Evolutionary conservation across 2,888 invertebrate species (phyloP), one percentile per base, ranked within the genome.

Genomic region (Tiphia femorata): DNA sequence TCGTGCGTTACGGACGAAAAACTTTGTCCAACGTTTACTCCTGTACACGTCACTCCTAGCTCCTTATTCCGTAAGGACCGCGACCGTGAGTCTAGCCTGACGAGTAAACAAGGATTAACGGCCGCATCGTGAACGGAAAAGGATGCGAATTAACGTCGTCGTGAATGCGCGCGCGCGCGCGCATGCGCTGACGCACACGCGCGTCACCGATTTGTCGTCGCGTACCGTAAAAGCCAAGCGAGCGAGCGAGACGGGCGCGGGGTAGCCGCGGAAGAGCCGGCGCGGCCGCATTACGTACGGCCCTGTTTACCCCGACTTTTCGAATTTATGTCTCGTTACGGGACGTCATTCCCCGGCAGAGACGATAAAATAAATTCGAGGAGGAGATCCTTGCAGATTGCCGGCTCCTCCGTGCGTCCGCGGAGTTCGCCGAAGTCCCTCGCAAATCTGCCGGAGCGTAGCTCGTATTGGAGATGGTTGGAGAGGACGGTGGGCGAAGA

Each of bases 261-360:
- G n/a, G 61, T 63, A 59, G 52, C 55, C 66, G 67, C 66, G 64
- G 66, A 63, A 67, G 57, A 67, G 67, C 58, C 66, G 59, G 55
- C 55, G 59, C 58, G 61, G 60, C 55, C 64, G 61, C 62, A 75
- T 78, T 79, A 79, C 77, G 72, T 78, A 79, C 76, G 76, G 74
- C 66, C 76, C 78, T 79, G 80, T 79, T 79, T 79, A 79, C 79
- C 73, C 72, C 63, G 55, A 55, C 61, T 70, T 62, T 62, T 55
- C 62, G 62, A 78, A 79, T 79, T 78, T 79, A 80, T 78, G 73
- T 78, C 78, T 80, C 77, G 80, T 79, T 79, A 80, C 74, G 67
- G 73, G 68, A 75, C 74, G 79, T 80, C 79, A 79, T 79, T 76
- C 73, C 70, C n/a, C 66, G 68, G 67, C 62, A 71, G 71, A 71